Evolutionary conservation across 2,888 invertebrate species (phyloP).

Genomic region (Dasysyrphus tricinctus): DNA sequence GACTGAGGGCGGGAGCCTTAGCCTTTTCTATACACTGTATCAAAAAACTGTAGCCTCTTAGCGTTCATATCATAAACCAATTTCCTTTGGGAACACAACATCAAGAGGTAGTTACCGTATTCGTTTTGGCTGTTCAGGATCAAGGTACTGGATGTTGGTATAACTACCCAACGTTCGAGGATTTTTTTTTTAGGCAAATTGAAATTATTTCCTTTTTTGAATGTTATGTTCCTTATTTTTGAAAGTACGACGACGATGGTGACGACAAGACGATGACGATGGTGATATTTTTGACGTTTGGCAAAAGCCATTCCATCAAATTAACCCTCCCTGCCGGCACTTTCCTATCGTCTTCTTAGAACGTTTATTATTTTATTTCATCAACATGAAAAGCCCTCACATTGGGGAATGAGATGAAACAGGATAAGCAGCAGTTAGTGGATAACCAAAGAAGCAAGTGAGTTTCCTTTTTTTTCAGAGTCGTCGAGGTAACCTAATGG

Average conservation of each 20-base stretch:
- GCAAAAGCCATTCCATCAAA: conserved; percentile 69
- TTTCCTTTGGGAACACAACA: conserved; percentile 72
- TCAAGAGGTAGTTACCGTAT: conserved; percentile 39
- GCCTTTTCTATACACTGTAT: conserved; percentile 48
- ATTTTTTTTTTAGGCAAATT: conserved; percentile 50
- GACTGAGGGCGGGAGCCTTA: conserved; percentile 23
- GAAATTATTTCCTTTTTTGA: conserved; percentile 60
- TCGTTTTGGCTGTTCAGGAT: conserved; percentile 27
- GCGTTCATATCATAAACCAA: conserved; percentile 73
- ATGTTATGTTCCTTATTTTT: conserved; percentile 29
- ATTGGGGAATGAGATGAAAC: conserved; percentile 23
- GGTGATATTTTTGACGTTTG: conserved; percentile 50
- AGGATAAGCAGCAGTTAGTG: conserved; percentile 70
- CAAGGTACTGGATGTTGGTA: conserved; percentile 11
- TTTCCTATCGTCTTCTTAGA: conserved; percentile 1
- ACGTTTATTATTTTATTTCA: conserved; percentile 61
- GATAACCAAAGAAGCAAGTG: conserved; percentile 64
- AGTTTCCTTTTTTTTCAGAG: conserved; percentile 44
- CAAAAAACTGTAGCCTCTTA: conserved; percentile 65
- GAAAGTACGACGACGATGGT: background rate
- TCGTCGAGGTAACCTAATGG: background rate
- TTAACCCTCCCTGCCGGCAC: conserved; percentile 16
- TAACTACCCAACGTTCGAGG: conserved; percentile 26
- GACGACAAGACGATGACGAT: conserved; percentile 26
- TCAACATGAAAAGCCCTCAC: conserved; percentile 27